Evolutionary conservation across 1,140 invertebrate species (phyloP), one percentile per base, ranked within the genome.

Genomic region (Drosophila gunungcola): DNA sequence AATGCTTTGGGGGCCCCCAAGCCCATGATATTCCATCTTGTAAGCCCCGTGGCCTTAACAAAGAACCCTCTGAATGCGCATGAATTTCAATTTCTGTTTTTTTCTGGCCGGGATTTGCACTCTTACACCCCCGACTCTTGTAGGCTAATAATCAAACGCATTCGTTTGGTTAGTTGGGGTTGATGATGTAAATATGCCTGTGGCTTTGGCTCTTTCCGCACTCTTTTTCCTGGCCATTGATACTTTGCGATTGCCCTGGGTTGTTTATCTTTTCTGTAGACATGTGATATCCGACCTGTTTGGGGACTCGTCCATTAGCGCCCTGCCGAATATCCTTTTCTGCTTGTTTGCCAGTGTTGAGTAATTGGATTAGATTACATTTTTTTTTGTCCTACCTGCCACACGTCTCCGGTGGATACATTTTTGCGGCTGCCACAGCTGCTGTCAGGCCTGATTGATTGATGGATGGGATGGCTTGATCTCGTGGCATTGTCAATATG

Each of bases 321-420:
- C 77, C 34, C 48, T 43, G 63, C 52, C 67, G 29, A 52, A 54
- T 62, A 55, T 49, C 48, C 52, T 32, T 43, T 29, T 4, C 29
- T 10, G 49, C 84, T 88, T 78, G 84, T 91, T 88, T 90, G 78
- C 73, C 88, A 88, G 76, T 91, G 79, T 90, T 91, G 82, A 80
- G 79, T 91, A 90, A 90, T 90, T 91, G 88, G 82, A 90, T 90
- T 91, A 90, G 79, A 90, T 90, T 90, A 91, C 86, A 67, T 68
- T 56, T 58, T 41, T 41, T 46, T 38, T 29, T 25, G 4, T 41
- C 10, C 42, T 52, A 72, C 58, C 63, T 55, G 46, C 48, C 49
- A 38, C 36, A 27, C 34, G 34, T 56, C 52, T 46, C 25, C 48
- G 52, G 57, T 67, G 78, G 61, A 43, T 82, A 82, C 62, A 82